Evolutionary conservation across 2,797 vertebrate genomes (phyloP).

Genomic region (Centroberyx gerrardi): DNA sequence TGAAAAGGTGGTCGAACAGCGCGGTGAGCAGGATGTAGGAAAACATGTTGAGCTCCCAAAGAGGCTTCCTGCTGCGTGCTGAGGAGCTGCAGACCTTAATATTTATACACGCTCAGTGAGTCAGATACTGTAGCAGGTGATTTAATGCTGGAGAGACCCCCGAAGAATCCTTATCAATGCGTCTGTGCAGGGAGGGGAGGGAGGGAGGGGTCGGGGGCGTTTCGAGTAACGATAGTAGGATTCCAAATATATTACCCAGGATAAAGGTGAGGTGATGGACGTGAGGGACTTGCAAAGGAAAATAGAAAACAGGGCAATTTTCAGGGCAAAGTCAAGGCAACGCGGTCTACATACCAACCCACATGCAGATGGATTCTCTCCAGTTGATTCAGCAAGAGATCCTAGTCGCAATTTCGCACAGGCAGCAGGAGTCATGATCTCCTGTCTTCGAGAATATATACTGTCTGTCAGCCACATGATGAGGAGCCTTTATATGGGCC

Average conservation of each 20-base stretch:
- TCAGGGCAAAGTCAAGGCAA: conserved; percentile 36
- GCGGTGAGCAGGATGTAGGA: conserved; percentile 42
- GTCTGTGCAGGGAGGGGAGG: conserved; percentile 22
- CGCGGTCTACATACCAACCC: conserved; percentile 37
- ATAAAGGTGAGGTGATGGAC: conserved; percentile 19
- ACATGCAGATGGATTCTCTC: conserved; percentile 48
- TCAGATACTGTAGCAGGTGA: conserved; percentile 36
- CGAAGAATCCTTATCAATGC: conserved; percentile 24
- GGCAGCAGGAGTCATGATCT: conserved; percentile 77
- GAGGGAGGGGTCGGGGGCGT: conserved; percentile 9
- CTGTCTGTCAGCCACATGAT: conserved; percentile 77
- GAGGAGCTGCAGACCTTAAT: conserved; percentile 35
- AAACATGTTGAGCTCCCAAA: conserved; percentile 45
- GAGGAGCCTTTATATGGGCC: conserved; percentile 74
- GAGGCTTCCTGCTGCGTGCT: conserved; percentile 41
- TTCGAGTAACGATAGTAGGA: conserved; percentile 31
- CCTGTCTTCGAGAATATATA: conserved; percentile 74
- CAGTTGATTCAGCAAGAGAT: conserved; percentile 63
- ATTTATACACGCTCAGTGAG: conserved; percentile 41
- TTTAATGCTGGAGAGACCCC: conserved; percentile 9
- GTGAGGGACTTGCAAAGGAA: conserved; percentile 25
- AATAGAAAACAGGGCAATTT: conserved; percentile 43
- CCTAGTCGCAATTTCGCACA: conserved; percentile 54
- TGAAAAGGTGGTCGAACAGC: conserved; percentile 38
- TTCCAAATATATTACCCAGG: conserved; percentile 33